Percentiles rank a stretch among this genome's conserved stretches.
phyloP scores from a whole-genome alignment of 2,113 vertebrate genomes.

The Machaerirhynchus nigripectus region DNA sequence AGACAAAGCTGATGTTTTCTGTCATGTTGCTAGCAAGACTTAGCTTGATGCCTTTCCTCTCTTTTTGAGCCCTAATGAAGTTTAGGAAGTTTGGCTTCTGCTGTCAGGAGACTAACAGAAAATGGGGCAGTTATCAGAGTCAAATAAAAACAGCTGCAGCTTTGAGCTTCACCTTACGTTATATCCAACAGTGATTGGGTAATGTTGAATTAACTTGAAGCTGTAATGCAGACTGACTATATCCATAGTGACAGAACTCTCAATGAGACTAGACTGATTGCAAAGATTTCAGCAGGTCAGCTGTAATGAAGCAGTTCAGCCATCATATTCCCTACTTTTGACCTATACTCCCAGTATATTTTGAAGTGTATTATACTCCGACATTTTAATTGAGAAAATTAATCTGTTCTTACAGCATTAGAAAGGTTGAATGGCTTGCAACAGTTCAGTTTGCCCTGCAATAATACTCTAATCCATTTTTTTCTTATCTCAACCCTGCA shows the following conservation, averaged over 20 bases:
- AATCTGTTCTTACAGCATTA: slow-evolving; percentile 62
- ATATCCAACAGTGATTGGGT: background rate
- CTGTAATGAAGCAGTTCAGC: background rate
- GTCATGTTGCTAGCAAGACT: background rate
- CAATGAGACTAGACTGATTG: background rate
- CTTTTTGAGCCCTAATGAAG: background rate
- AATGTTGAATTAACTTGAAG: background rate
- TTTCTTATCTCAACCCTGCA: slow-evolving; percentile 66
- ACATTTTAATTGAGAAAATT: slow-evolving; percentile 62
- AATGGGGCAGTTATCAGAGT: background rate
- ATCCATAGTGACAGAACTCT: background rate
- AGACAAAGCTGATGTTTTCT: background rate
- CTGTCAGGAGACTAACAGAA: background rate
- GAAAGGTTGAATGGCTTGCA: slow-evolving; percentile 57
- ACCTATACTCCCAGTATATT: background rate
- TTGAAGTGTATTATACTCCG: slow-evolving; percentile 35
- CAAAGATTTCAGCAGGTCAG: background rate
- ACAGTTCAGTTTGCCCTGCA: slow-evolving; percentile 37
- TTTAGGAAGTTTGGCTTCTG: background rate
- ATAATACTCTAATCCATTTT: slow-evolving; percentile 65
- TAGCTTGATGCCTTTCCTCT: background rate
- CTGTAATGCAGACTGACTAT: background rate
- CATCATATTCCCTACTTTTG: background rate
- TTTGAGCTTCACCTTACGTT: background rate
- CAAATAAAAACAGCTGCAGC: background rate